Evolutionary conservation across 2,888 invertebrate genomes (phyloP).

Genomic region (Scaptodrosophila latifasciaeformis): DNA sequence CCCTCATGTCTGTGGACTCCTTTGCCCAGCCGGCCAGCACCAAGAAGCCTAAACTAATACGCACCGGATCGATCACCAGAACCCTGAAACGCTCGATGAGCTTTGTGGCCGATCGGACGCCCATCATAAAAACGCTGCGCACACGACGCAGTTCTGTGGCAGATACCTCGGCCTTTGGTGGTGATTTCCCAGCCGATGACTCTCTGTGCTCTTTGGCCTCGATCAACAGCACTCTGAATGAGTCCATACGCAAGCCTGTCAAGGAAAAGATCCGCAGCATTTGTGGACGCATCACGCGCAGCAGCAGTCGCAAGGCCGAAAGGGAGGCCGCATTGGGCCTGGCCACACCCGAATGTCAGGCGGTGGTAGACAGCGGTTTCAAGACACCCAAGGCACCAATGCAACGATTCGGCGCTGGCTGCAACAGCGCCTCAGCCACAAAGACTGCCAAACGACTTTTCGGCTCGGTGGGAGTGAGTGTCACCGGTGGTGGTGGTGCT

Average conservation of each 20-base stretch:
- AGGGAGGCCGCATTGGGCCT: conserved; percentile 18
- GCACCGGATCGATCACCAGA: conserved; percentile 74
- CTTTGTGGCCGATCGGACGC: conserved; percentile 73
- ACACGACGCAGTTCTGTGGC: conserved; percentile 64
- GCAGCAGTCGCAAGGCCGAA: conserved; percentile 48
- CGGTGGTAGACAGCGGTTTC: conserved; percentile 59
- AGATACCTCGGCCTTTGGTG: conserved; percentile 38
- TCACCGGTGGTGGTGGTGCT: background rate
- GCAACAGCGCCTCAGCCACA: conserved; percentile 26
- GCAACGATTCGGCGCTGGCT: conserved; percentile 34
- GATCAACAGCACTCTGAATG: conserved; percentile 71
- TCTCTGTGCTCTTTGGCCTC: conserved; percentile 72
- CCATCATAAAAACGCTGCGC: conserved; percentile 62
- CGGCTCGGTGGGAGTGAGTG: conserved; percentile 35
- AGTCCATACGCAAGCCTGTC: conserved; percentile 71
- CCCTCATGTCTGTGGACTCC: conserved; percentile 73
- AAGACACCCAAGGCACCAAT: conserved; percentile 73
- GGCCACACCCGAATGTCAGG: conserved; percentile 32
- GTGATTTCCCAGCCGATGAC: conserved; percentile 60
- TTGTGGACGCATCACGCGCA: conserved; percentile 70
- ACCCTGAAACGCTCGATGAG: conserved; percentile 74
- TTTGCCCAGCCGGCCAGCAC: conserved; percentile 69
- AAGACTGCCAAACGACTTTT: conserved; percentile 56
- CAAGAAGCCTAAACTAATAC: conserved; percentile 74
- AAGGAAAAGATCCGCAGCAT: conserved; percentile 72